Evolutionary conservation across 2,113 vertebrate species (phyloP).

Genomic region (Heptranchias perlo): DNA sequence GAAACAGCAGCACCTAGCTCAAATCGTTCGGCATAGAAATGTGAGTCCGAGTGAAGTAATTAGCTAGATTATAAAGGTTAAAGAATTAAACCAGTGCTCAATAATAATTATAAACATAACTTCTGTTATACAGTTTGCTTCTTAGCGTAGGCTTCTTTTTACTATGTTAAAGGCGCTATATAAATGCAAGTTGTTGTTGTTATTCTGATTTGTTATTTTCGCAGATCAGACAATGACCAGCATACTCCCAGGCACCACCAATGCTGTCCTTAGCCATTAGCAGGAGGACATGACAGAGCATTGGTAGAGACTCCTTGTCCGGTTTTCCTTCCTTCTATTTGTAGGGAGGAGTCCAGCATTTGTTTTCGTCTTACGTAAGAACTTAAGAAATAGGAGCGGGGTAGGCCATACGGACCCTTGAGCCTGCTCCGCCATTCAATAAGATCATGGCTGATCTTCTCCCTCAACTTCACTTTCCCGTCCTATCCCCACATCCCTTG

Average conservation of each 20-base stretch:
- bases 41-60: not conserved
- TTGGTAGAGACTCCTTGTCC: not conserved
- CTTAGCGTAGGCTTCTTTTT: not conserved
- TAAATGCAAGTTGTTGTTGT: no score
- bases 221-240: not conserved
- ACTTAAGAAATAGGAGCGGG: no score
- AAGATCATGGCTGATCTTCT: no score
- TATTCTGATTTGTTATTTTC: no score
- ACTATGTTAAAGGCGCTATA: no score
- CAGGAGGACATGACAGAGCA: not conserved
- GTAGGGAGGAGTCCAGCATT: not conserved
- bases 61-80: not conserved
- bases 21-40: not conserved
- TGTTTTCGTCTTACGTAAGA: no score
- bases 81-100: not conserved
- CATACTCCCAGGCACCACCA: not conserved
- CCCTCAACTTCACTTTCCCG: no score
- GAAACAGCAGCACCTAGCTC: not conserved
- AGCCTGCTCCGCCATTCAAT: no score
- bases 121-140: not conserved
- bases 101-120: not conserved
- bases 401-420: no score
- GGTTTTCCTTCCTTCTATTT: not conserved
- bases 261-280: not conserved
- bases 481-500: no score